These are phyloP conservation scores for Sphaeridia pumilis DNA, from an alignment of 2,888 invertebrate species.

Conservation along the genomic window DNA sequence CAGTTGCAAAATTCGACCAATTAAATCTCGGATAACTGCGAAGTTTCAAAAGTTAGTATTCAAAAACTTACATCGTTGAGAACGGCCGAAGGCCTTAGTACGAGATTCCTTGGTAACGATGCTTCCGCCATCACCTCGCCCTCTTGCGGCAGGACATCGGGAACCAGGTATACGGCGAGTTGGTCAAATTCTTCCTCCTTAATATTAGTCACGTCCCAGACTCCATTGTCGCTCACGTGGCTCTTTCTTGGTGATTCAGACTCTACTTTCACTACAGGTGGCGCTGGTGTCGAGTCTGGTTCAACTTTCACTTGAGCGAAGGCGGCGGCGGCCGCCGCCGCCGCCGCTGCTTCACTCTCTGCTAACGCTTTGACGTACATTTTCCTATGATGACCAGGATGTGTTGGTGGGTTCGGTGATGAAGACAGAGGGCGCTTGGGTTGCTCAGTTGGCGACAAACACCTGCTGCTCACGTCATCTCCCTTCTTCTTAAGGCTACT, in stretches of 20 bases:
- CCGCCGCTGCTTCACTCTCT: not conserved
- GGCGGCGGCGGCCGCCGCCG: not conserved
- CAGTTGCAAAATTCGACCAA: no score
- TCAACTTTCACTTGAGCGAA: not conserved
- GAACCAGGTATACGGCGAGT: conserved; percentile 85
- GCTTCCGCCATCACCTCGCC: conserved; percentile 70
- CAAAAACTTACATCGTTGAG: conserved; percentile 75
- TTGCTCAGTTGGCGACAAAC: no score
- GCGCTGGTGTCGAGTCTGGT: not conserved
- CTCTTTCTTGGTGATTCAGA: no score
- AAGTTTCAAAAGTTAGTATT: no score
- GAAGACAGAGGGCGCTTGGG: no score
- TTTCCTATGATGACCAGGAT: not conserved
- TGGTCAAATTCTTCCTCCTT: conserved; percentile 86
- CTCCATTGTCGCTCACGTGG: conserved; percentile 43
- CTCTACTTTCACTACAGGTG: not conserved
- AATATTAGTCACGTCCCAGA: conserved; percentile 61
- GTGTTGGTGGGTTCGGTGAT: not conserved
- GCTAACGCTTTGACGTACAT: not conserved
- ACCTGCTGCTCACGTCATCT: no score
- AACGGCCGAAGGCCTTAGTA: conserved; percentile 77
- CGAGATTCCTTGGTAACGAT: conserved; percentile 81
- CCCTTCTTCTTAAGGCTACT: no score
- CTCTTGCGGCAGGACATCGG: conserved; percentile 70
- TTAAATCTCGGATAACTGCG: no score